Conservation (phyloP, 2,888 invertebrate species). For the Trachelus tabidus region DNA sequence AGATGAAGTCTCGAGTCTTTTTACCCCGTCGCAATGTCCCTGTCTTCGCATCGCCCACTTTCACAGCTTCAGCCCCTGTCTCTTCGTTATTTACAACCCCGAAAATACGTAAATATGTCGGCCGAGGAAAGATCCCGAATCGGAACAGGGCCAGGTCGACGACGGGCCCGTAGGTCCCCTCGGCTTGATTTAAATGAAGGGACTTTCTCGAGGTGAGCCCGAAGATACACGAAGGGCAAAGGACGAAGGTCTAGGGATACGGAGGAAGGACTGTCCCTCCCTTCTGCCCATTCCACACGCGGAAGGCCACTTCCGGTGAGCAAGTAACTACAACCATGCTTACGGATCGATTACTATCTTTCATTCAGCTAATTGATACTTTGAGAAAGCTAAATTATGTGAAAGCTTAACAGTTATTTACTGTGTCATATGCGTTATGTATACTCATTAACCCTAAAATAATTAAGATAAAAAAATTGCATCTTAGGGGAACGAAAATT, state of each 20-base stretch:
- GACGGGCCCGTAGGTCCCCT: background rate
- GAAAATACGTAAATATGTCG: slow-evolving; percentile 20
- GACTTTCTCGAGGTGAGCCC: background rate
- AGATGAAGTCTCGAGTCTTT: background rate
- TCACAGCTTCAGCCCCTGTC: slow-evolving; percentile 3
- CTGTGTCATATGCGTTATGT: background rate
- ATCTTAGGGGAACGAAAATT: background rate
- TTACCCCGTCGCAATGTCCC: background rate
- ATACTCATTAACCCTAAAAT: background rate
- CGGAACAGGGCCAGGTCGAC: slow-evolving; percentile 1
- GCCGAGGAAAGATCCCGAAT: slow-evolving; percentile 7
- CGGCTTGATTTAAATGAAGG: slow-evolving; percentile 3
- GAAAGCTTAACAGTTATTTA: background rate
- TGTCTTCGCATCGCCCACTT: background rate
- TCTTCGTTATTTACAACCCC: slow-evolving; percentile 8
- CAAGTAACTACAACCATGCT: background rate
- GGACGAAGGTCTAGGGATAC: background rate
- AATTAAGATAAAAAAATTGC: background rate
- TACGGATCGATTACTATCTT: background rate
- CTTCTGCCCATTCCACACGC: background rate
- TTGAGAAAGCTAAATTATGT: background rate
- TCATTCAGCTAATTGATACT: background rate
- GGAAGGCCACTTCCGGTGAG: background rate
- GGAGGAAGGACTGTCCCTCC: background rate
- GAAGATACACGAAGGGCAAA: background rate